Evolutionary conservation across 1,140 invertebrate genomes (phyloP), one percentile per base, ranked within the genome.

Genomic region (Cherax quadricarinatus): DNA sequence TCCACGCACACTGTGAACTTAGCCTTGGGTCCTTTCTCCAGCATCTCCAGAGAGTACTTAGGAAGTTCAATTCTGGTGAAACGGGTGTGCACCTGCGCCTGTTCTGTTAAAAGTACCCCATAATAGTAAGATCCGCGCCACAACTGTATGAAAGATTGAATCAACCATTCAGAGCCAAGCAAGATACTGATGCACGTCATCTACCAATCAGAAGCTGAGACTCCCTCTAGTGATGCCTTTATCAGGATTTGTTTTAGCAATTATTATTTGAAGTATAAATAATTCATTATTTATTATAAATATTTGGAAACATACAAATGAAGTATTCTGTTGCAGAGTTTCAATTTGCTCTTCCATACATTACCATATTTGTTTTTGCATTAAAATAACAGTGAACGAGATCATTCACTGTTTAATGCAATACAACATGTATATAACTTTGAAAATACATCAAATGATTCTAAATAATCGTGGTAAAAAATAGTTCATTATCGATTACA

Each of bases 1-100:
- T 99, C 98, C 16, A 99, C 97, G 62, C 82, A 85, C 18, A 91
- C 85, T 1, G 89, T 91, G 89, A 91, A 91, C 30, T 85, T 85
- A 7, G 70, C 82, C 18, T 51, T 79, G 16, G 62, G 51, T 79
- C 89, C 89, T 30, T 91, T 86, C 51, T 41, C 21, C 60, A 89
- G 24, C 66, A 79, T 80, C 18, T 41, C 41, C 9, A 80, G 57
- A 5, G 41, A n/a, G 16, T 48, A 24, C 57, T n/a, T 49, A 9
- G 89, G 53, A 1, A 91, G 53, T 5, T 79, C 24, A n/a, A 91
- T 91, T 85, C 82, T 86, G 24, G 82, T 86, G 24, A 91, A 41
- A 3, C 53, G 85, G 30, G 12, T 62, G 53, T 85, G 83, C 12
- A 85, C 60, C 16, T 48, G 6, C 6, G 60, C 62, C 49, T 85